phyloP scores from a whole-genome alignment of 1,140 invertebrate species.

The Cepaea nemoralis region DNA sequence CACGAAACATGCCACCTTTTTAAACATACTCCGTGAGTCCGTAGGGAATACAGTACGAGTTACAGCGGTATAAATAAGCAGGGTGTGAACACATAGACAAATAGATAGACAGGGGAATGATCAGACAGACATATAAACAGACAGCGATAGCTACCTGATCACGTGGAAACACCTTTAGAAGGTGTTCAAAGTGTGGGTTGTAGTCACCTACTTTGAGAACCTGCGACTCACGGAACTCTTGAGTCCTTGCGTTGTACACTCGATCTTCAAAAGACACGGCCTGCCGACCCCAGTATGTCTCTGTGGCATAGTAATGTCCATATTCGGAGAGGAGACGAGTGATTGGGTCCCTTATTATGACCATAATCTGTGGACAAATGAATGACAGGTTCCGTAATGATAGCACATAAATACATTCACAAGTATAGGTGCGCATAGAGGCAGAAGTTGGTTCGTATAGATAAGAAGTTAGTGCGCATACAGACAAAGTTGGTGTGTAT shows the following conservation, averaged over 20 bases:
- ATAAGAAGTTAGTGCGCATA: no score
- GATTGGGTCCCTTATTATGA: constrained; percentile 29
- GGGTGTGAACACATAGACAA: not conserved
- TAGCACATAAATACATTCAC: no score
- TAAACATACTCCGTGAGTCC: no score
- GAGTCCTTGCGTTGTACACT: not conserved
- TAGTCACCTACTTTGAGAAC: constrained; percentile 37
- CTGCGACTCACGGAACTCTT: not conserved
- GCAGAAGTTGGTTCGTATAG: no score
- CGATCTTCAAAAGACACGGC: constrained; percentile 6
- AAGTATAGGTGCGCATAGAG: no score
- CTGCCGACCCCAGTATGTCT: constrained; percentile 28
- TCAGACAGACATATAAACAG: not conserved
- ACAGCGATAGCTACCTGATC: constrained; percentile 5
- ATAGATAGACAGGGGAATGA: not conserved
- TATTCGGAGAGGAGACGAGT: constrained; percentile 26
- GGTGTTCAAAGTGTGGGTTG: constrained; percentile 33
- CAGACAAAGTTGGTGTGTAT: no score
- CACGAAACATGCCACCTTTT: no score
- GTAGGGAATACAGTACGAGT: no score
- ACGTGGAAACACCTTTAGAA: constrained; percentile 34
- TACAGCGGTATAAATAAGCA: no score
- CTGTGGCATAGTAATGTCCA: constrained; percentile 32
- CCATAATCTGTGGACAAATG: not conserved
- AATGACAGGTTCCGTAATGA: not conserved